These are phyloP conservation scores for Gastrophryne carolinensis DNA, from an alignment of 2,797 vertebrate genomes.

Conservation along the genomic window DNA sequence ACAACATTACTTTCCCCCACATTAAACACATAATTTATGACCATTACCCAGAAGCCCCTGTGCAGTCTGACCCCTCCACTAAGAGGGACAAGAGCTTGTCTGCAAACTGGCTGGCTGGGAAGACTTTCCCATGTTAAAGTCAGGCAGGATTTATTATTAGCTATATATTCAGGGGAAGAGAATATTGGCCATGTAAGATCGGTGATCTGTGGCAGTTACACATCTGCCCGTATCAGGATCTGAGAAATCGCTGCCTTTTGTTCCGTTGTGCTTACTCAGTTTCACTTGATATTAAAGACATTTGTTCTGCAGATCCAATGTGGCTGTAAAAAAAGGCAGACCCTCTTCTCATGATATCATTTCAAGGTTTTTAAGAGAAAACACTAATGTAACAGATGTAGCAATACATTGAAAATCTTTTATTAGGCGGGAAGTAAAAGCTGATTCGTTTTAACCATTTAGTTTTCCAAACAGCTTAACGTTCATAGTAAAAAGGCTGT, in stretches of 20 bases:
- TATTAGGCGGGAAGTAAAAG: background rate
- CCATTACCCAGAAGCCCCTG: conserved; percentile 35
- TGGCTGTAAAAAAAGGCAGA: conserved; percentile 11
- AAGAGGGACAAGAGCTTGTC: conserved; percentile 7
- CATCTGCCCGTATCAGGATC: conserved; percentile 23
- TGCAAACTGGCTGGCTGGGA: background rate
- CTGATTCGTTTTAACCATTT: background rate
- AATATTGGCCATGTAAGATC: conserved; percentile 13
- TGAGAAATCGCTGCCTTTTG: conserved; percentile 25
- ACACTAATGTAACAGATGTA: background rate
- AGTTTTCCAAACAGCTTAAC: too few relatives aligned
- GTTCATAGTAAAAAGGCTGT: too few relatives aligned
- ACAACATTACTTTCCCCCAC: conserved; percentile 46
- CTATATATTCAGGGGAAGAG: conserved; percentile 28
- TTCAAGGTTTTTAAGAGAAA: background rate
- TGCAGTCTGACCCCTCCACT: conserved; percentile 34
- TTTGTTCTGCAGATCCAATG: conserved; percentile 9
- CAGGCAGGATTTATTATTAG: conserved; percentile 38
- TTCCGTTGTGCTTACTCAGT: conserved; percentile 20
- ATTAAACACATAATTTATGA: conserved; percentile 49
- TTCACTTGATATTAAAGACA: conserved; percentile 41
- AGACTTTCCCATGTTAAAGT: conserved; percentile 40
- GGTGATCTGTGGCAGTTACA: conserved; percentile 26
- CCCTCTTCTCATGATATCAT: background rate
- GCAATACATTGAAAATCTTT: background rate